These are phyloP conservation scores for Rhagonycha fulva DNA, from an alignment of 2,888 invertebrate species.

Conservation along the genomic window DNA sequence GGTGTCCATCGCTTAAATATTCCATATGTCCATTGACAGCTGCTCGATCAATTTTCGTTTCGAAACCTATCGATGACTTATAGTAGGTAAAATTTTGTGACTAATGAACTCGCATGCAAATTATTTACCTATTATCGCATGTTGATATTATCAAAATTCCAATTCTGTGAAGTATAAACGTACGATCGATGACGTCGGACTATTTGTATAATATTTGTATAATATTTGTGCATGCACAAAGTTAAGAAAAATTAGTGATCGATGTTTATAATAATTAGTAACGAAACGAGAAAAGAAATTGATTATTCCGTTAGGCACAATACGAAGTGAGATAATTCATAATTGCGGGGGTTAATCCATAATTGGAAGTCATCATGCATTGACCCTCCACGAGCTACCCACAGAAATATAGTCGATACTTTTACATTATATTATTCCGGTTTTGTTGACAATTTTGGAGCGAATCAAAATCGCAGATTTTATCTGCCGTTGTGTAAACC, in stretches of 20 bases:
- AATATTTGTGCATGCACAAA: no score
- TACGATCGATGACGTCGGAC: not conserved
- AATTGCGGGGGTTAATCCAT: constrained; percentile 29
- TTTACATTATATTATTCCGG: not conserved
- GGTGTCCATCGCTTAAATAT: not conserved
- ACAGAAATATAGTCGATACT: not conserved
- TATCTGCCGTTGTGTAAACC: not conserved
- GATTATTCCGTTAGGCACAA: not conserved
- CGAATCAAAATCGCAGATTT: not conserved
- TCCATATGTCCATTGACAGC: not conserved
- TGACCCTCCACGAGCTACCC: constrained; percentile 25
- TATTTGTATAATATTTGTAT: no score
- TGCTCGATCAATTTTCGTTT: not conserved
- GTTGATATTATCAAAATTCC: not conserved
- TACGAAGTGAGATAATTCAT: constrained; percentile 24
- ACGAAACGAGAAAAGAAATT: not conserved
- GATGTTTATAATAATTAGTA: not conserved
- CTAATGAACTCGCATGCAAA: not conserved
- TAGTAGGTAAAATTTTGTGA: not conserved
- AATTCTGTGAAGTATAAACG: not conserved
- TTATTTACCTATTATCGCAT: not conserved
- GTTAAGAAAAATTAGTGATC: not conserved
- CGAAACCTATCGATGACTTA: not conserved
- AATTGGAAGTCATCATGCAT: constrained; percentile 28
- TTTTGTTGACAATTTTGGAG: not conserved